Evolutionary conservation across 2,113 vertebrate genomes (phyloP), one percentile per base, ranked within the genome.

Genomic region (Rhagologus leucostigma): DNA sequence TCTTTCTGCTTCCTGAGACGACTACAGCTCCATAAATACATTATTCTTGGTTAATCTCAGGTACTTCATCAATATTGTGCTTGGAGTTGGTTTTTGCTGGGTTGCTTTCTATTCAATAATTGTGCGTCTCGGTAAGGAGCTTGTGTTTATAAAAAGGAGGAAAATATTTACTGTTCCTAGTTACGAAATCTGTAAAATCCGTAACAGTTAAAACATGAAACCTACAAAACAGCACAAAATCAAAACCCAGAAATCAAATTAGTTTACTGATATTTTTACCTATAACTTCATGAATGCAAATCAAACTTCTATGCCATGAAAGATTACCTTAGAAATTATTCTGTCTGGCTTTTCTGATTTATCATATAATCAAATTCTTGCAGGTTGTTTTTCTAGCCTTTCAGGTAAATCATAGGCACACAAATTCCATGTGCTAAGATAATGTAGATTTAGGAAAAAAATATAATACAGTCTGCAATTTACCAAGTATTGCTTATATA

Each of bases 311-410:
- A 37, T 6, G 62, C 24, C 75, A 50, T n/a, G 17, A 81, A 89
- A 85, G 83, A 52, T 60, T 67, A 73, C 35, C 80, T 80, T 35
- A 46, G 63, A 55, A 96, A 88, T 90, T 91, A 97, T 88, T 93
- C 90, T 85, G 88, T 91, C 90, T 88, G 70, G 56, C 50, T 96
- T 92, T 94, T 85, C 70, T 95, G 68, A 97, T 80, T 91, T 86
- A 84, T 68, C 82, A 96, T 90, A 65, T 65, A 96, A 96, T 70
- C 67, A 94, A 89, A 84, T 95, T 52, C 44, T 63, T 85, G 70
- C 30, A 88, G 64, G 92, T 24, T 55, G 94, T 55, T 92, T 90
- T 97, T 96, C 95, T 86, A 78, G 96, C 74, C 74, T 92, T 94
- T 92, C 95, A 88, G 84, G 89, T 95, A 92, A 92, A 89, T 73